These are phyloP conservation scores for Craseonycteris thonglongyai DNA, from an alignment of 2,113 vertebrate species.

Conservation along the genomic window DNA sequence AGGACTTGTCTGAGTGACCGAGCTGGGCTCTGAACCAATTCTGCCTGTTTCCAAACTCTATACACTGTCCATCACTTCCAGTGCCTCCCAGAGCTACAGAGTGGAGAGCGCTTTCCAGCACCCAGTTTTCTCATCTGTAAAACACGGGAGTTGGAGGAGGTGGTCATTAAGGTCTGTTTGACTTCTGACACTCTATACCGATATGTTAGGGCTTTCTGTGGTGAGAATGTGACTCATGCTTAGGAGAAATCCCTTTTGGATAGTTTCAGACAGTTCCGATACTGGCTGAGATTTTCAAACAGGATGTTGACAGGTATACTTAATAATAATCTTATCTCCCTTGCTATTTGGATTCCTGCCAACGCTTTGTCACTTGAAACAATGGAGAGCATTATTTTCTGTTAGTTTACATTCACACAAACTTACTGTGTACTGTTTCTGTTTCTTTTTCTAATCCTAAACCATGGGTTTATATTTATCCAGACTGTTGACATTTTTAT, in stretches of 20 bases:
- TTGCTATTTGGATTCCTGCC: conserved; percentile 44
- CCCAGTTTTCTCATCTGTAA: neutral
- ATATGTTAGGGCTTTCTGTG: conserved; percentile 11
- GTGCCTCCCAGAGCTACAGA: neutral
- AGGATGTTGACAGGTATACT: conserved; percentile 68
- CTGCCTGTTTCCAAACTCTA: neutral
- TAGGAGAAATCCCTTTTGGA: conserved; percentile 33
- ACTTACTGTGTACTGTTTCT: neutral
- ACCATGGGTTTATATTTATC: conserved; percentile 18
- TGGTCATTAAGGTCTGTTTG: neutral
- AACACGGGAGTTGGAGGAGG: neutral
- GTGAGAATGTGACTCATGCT: conserved; percentile 44
- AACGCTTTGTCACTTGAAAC: conserved; percentile 58
- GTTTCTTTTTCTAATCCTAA: conserved; percentile 15
- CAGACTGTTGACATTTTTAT: neutral
- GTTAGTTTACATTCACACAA: conserved; percentile 17
- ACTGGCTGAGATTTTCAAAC: conserved; percentile 59
- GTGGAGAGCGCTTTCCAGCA: neutral
- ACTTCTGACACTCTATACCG: neutral
- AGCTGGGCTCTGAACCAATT: neutral
- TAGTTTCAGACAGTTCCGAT: conserved; percentile 49
- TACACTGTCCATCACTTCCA: neutral
- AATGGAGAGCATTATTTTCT: conserved; percentile 55
- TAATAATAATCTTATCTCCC: conserved; percentile 64
- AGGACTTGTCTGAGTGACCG: neutral